phyloP scores from a whole-genome alignment of 2,888 invertebrate species.

The Volucella inanis region DNA sequence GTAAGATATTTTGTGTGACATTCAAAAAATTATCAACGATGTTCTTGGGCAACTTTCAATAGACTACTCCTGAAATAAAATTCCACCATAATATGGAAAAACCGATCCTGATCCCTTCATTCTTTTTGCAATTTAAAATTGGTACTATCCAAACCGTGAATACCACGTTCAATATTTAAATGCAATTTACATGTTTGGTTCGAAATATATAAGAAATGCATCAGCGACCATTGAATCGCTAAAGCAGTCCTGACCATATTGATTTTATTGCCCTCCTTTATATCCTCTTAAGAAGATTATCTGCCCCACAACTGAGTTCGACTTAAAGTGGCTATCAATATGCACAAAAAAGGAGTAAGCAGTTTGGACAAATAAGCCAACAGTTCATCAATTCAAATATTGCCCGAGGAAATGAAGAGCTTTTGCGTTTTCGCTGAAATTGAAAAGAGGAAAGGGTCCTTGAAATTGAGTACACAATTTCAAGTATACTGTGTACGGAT shows the following conservation, averaged over 20 bases:
- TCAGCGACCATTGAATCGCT: slow-evolving; percentile 23
- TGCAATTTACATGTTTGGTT: slow-evolving; percentile 46
- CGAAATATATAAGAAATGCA: slow-evolving; percentile 43
- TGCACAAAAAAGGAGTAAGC: slow-evolving; percentile 33
- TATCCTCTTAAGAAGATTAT: background rate
- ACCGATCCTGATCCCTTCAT: background rate
- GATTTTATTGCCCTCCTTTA: background rate
- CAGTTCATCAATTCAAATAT: slow-evolving; percentile 37
- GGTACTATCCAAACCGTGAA: background rate
- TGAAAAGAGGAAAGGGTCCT: slow-evolving; percentile 8
- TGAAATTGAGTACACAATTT: slow-evolving; percentile 8
- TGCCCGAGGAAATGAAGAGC: slow-evolving; percentile 40
- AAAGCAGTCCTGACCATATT: slow-evolving; percentile 10
- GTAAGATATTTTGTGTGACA: no score
- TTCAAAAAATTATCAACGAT: no score
- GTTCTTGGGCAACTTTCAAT: no score
- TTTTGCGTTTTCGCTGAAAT: slow-evolving; percentile 14
- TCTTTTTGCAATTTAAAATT: background rate
- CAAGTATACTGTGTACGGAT: no score
- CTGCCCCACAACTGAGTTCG: background rate
- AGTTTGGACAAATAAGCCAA: slow-evolving; percentile 27
- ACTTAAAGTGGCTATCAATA: slow-evolving; percentile 36
- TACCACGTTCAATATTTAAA: slow-evolving; percentile 28
- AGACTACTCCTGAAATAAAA: no score
- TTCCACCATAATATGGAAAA: background rate